Evolutionary conservation across 2,888 invertebrate genomes (phyloP).

Genomic region (Leucophenga montana): DNA sequence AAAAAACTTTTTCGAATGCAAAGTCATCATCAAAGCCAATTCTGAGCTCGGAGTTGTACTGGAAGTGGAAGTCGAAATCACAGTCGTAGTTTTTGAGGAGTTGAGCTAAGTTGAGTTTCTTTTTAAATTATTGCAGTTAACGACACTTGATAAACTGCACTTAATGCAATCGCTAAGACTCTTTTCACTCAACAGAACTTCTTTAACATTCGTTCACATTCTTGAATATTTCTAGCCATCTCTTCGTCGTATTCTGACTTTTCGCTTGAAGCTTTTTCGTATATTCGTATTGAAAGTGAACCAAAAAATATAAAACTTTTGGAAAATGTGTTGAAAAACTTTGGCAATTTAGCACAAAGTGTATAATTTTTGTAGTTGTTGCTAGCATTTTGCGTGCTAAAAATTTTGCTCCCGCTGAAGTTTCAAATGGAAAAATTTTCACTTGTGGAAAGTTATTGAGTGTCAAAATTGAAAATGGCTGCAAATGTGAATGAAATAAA

Average conservation of each 20-base stretch:
- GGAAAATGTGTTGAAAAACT: neutral
- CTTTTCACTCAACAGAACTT: too few species aligned
- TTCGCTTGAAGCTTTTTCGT: too few species aligned
- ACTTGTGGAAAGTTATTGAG: neutral
- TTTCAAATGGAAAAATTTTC: neutral
- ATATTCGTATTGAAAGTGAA: neutral
- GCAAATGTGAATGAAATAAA: neutral
- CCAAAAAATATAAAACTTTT: neutral
- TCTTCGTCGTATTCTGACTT: too few species aligned
- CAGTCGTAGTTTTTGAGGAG: neutral
- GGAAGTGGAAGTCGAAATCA: neutral
- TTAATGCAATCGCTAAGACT: neutral
- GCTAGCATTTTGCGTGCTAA: neutral
- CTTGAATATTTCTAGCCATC: too few species aligned
- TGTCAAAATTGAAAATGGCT: neutral
- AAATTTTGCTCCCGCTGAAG: neutral
- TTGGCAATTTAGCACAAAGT: neutral
- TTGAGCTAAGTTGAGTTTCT: neutral
- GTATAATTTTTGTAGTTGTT: neutral
- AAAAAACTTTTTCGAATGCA: neutral
- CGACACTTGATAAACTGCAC: slow-evolving; percentile 17
- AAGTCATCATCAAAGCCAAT: neutral
- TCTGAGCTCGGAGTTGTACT: neutral
- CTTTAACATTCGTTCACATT: too few species aligned
- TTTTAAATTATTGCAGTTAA: slow-evolving; percentile 19